These are phyloP conservation scores for Merops nubicus DNA, from an alignment of 2,113 vertebrate species.

Conservation along the genomic window DNA sequence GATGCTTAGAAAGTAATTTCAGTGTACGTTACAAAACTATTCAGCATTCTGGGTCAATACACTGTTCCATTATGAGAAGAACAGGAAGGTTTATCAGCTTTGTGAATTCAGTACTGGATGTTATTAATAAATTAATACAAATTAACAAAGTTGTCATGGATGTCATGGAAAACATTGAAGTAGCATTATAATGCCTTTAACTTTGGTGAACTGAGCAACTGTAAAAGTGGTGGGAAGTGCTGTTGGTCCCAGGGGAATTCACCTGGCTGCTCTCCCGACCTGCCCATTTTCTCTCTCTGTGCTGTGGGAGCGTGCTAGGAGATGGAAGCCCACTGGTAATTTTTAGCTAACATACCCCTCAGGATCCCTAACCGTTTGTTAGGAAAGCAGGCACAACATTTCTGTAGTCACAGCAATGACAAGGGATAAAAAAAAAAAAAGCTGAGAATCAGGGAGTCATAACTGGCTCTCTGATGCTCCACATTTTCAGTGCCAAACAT, in stretches of 20 bases:
- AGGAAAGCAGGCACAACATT: constrained; percentile 40
- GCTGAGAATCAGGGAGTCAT: constrained; percentile 54
- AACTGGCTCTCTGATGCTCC: constrained; percentile 48
- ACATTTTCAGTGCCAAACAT: constrained; percentile 55
- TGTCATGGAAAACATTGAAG: not conserved
- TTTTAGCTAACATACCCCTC: not conserved
- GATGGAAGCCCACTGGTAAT: not conserved
- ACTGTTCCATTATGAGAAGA: not conserved
- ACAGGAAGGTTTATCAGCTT: not conserved
- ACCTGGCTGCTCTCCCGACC: constrained; percentile 16
- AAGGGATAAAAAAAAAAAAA: constrained; percentile 30
- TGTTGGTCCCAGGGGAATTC: not conserved
- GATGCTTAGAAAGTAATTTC: not conserved
- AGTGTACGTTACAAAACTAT: not conserved
- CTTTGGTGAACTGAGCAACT: not conserved
- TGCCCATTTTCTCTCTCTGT: not conserved
- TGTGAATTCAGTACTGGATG: not conserved
- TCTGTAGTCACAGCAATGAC: constrained; percentile 2
- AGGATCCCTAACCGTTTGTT: not conserved
- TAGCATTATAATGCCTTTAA: not conserved
- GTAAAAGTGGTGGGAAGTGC: not conserved
- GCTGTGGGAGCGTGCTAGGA: not conserved
- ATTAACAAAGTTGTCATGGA: not conserved
- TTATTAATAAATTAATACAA: not conserved
- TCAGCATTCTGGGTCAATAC: fast-evolving